Conservation (phyloP, 2,797 vertebrate genomes). For the Poeciliopsis turneri region DNA sequence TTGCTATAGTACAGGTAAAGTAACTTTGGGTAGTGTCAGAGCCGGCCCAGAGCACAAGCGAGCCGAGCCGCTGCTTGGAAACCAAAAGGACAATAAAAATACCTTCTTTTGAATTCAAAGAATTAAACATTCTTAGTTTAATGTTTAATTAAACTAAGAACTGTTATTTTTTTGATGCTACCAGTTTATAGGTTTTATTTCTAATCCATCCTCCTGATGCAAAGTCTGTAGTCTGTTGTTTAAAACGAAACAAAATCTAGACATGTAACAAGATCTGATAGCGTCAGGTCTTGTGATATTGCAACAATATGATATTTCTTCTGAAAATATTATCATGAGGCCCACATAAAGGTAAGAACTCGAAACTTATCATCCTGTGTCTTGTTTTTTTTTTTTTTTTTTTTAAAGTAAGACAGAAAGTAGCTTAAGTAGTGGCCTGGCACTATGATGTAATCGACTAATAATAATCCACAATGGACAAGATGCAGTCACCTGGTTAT, state of each 20-base stretch:
- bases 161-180: background rate
- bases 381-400: background rate
- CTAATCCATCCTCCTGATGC: background rate
- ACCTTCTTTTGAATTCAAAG: background rate
- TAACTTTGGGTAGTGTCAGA: constrained; percentile 21
- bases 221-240: background rate
- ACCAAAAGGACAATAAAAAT: background rate
- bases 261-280: background rate
- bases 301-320: background rate
- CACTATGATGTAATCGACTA: background rate
- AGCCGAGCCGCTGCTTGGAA: background rate
- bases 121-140: background rate
- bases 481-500: background rate
- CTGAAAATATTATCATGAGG: background rate
- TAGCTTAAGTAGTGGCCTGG: background rate
- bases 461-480: background rate
- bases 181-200: background rate
- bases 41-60: background rate
- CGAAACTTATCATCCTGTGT: background rate
- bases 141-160: background rate
- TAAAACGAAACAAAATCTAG: background rate
- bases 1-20: constrained; percentile 2
- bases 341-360: background rate
- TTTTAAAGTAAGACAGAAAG: background rate
- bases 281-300: background rate